Percentiles rank a stretch among this genome's conserved stretches.
phyloP scores from a whole-genome alignment of 2,797 vertebrate genomes.

The Prunella strophiata region DNA sequence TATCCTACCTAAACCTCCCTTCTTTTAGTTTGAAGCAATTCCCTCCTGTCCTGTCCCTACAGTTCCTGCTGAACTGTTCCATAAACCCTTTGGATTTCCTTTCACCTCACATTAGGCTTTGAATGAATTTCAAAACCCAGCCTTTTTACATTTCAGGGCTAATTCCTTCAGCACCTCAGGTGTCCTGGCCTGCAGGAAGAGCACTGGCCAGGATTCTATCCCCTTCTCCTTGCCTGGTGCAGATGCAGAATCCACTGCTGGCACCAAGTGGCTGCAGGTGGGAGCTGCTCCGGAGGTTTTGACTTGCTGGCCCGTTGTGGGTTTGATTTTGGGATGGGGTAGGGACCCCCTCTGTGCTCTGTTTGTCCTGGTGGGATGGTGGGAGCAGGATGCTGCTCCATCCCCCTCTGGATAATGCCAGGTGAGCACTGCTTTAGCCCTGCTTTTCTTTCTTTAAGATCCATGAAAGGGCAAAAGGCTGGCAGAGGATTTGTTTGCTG shows the following conservation, averaged over 20 bases:
- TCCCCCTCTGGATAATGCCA: fast-evolving
- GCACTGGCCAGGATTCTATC: fast-evolving
- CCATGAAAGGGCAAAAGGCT: background rate
- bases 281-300: background rate
- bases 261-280: slow-evolving; percentile 38
- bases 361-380: fast-evolving
- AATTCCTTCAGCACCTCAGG: background rate
- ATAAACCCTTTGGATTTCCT: background rate
- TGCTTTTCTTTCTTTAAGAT: background rate
- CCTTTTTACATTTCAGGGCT: background rate
- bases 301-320: fast-evolving
- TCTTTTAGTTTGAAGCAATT: background rate
- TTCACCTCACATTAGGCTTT: fast-evolving
- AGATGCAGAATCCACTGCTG: slow-evolving; percentile 14
- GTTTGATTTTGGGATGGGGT: fast-evolving
- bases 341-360: too few relatives aligned
- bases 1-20: background rate
- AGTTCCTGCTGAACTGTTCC: background rate
- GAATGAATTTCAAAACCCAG: background rate
- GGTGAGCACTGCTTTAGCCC: fast-evolving
- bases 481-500: background rate
- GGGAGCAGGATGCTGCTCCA: fast-evolving
- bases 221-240: fast-evolving
- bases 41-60: background rate
- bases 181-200: background rate